phyloP scores from a whole-genome alignment of 2,888 invertebrate genomes.

The Ctena decussata region DNA sequence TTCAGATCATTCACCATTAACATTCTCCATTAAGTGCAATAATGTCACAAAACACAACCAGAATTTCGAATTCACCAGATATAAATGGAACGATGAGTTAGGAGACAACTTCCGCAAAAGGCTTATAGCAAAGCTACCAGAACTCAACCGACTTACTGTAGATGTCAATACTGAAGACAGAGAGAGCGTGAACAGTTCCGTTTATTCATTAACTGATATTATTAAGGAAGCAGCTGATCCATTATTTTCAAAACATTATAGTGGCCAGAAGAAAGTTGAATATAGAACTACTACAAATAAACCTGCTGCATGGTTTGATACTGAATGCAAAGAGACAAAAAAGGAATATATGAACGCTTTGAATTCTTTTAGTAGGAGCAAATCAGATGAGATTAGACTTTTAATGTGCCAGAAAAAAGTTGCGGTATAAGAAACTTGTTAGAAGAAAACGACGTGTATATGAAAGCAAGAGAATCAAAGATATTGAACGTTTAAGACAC shows the following conservation, averaged over 20 bases:
- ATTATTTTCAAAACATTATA: not conserved
- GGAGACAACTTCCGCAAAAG: not conserved
- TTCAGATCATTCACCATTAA: not conserved
- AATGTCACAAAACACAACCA: not conserved
- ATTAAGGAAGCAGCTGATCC: conserved; percentile 3
- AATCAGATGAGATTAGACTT: not conserved
- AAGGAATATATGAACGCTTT: not conserved
- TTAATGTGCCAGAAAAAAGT: not conserved
- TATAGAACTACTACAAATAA: not conserved
- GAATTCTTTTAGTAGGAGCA: not conserved
- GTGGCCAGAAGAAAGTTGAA: not conserved
- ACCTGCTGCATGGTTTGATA: conserved; percentile 9
- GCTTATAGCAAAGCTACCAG: not conserved
- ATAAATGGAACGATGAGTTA: not conserved
- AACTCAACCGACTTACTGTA: not conserved
- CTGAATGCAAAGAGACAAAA: not conserved
- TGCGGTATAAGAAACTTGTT: conserved; percentile 7
- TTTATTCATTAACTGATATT: not conserved
- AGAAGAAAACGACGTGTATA: not conserved
- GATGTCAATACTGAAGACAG: not conserved
- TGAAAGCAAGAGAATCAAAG: not conserved
- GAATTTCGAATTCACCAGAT: not conserved
- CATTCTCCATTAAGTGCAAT: not conserved
- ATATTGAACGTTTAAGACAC: conserved; percentile 8
- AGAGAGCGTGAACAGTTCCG: not conserved